These are phyloP conservation scores for Zonotrichia albicollis DNA, from an alignment of 2,797 vertebrate genomes.

Conservation along the genomic window DNA sequence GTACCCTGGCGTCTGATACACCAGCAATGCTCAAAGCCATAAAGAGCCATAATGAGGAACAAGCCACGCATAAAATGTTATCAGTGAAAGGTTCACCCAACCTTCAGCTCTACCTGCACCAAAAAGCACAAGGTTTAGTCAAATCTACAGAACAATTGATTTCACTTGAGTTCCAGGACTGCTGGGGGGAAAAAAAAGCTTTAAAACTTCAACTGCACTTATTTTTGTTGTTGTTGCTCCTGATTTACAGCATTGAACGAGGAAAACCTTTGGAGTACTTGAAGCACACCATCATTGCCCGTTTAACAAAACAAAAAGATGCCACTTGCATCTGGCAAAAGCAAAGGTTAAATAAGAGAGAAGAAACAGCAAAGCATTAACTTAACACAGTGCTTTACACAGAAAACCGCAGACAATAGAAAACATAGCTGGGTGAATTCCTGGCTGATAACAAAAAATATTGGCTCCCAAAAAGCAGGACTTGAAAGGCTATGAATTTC, in stretches of 20 bases:
- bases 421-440: background rate
- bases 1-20: background rate
- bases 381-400: background rate
- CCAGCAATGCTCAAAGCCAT: background rate
- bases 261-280: background rate
- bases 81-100: background rate
- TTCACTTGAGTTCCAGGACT: background rate
- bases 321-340: background rate
- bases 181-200: background rate
- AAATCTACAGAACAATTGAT: background rate
- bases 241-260: background rate
- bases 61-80: background rate
- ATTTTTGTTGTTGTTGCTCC: background rate
- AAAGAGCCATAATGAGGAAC: background rate
- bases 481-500: background rate
- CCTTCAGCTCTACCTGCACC: background rate
- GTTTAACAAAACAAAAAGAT: constrained; percentile 10
- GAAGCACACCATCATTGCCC: background rate
- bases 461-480: background rate
- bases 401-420: background rate
- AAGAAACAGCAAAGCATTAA: background rate
- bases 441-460: background rate
- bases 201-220: background rate
- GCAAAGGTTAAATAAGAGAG: background rate
- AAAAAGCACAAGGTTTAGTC: background rate